Base-by-base conservation (phyloP, 1,140 invertebrate species). In the Zeugodacus cucurbitae region DNA sequence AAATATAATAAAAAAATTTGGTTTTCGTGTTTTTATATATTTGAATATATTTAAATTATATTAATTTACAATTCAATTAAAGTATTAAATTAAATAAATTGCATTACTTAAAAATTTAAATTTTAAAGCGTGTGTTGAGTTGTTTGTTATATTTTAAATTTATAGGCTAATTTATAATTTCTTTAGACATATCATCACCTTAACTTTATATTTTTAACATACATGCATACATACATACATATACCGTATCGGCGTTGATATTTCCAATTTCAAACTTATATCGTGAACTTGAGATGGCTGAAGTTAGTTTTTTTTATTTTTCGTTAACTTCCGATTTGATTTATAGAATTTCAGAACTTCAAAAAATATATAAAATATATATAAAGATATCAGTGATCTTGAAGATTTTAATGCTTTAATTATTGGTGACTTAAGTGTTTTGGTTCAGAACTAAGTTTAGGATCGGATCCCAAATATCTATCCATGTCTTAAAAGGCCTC, bases 51-150 rank as follows among this genome's bases (percentile, higher is more conserved):
- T 86, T 57, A 17, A 29, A 58, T 32, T 57, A 41, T 59, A 87
- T 87, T 58, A 59, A 87, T 17, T 37, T 87, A 59, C 20, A 32
- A 64, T 37, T 59, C 86, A 59, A 37, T 87, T 87, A 59, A 37
- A 29, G 34, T 59, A 59, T 59, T 59, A 59, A 37, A 87, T 37
- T 37, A 59, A 59, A 59, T 58, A 58, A 87, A 7, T 37, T 87
- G 86, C 34, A 59, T 57, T 87, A 64, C 54, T 85, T 87, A 59
- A 14, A 34, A 87, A 64, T 57, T 58, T 48, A 26, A 26, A n/a
- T 62, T 87, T 34, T 34, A 59, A 82, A 48, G 41, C 44, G 74
- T 48, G 74, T 48, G 74, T 82, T 48, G 41, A 82, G 34, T 1
- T n/a, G 22, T 87, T 59, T 57, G 37, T 26, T 85, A 29, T 85